Percentiles rank a stretch among this genome's conserved stretches.
These are phyloP conservation scores for Phrixothrix hirtus DNA, from an alignment of 2,888 invertebrate genomes.

Conservation along the genomic window DNA sequence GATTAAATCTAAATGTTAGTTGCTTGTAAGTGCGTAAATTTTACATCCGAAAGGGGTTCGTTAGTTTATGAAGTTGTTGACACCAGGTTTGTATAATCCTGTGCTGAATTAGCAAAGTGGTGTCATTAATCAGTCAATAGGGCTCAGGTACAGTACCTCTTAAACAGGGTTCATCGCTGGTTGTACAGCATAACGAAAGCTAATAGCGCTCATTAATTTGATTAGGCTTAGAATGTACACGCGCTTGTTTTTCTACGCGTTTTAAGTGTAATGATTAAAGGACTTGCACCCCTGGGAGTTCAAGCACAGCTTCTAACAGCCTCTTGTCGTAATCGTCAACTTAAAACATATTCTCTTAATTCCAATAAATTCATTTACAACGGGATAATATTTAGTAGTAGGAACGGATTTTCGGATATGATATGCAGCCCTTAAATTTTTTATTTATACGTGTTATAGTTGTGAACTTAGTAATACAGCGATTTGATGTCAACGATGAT, in stretches of 20 bases:
- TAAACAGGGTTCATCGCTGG: conserved; percentile 28
- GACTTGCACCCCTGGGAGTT: conserved; percentile 34
- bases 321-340: conserved; percentile 35
- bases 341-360: conserved; percentile 25
- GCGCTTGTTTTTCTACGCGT: conserved; percentile 39
- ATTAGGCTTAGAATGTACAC: conserved; percentile 32
- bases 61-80: conserved; percentile 12
- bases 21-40: neutral
- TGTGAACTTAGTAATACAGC: neutral
- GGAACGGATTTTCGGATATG: no score
- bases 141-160: conserved; percentile 21
- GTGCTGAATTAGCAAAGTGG: conserved; percentile 29
- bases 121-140: conserved; percentile 36
- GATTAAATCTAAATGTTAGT: neutral
- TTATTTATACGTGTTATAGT: no score
- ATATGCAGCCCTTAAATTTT: no score
- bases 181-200: conserved; percentile 27
- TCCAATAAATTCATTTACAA: no score
- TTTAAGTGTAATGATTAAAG: conserved; percentile 43
- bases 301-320: conserved; percentile 28
- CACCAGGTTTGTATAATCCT: conserved; percentile 24
- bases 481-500: conserved; percentile 30
- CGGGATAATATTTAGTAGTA: no score
- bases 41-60: neutral
- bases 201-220: conserved; percentile 41